Evolutionary conservation across 1,140 invertebrate genomes (phyloP), one percentile per base, ranked within the genome.

Genomic region (Micrasema minimum): DNA sequence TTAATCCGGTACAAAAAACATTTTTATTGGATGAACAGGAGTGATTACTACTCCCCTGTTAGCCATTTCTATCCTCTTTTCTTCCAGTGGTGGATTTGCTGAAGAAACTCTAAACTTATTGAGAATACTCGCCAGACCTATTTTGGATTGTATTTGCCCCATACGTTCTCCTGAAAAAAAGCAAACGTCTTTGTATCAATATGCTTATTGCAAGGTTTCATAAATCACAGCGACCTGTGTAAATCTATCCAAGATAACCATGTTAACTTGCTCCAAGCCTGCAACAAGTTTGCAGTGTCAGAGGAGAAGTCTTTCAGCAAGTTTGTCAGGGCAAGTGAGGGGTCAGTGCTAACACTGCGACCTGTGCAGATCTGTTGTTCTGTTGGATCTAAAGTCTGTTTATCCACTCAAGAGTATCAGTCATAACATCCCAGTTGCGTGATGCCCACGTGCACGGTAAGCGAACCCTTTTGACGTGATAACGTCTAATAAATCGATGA

Each of bases 101-200:
- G 46, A 48, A 18, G 46, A 7, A 0, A 48, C 16, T 1, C 18
- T n/a, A 22, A 16, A 48, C 11, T 16, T n/a, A 10, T 10, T 22
- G 1, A 67, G 35, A 10, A 67, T 41, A 9, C 43, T n/a, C 10
- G 66, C 48, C 31, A 67, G 35, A n/a, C 46, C 66, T 18, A 67
- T 12, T 43, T 67, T 67, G 14, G 50, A 67, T 11, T 67, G 50
- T n/a, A 23, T 7, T 26, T 35, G 14, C 1, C 46, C 66, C 6
- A 67, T 14, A 9, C 46, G 50, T 67, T 67, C 66, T 10, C 50
- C 46, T 53, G 14, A 38, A 67, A 53, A 20, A 12, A 12, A 35
- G 46, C 9, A n/a, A n/a, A n/a, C n/a, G n/a, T n/a, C n/a, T n/a
- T n/a, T n/a, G n/a, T n/a, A n/a, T n/a, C n/a, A n/a, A n/a, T n/a